Evolutionary conservation across 2,113 vertebrate genomes (phyloP).

Genomic region (Coturnix japonica): DNA sequence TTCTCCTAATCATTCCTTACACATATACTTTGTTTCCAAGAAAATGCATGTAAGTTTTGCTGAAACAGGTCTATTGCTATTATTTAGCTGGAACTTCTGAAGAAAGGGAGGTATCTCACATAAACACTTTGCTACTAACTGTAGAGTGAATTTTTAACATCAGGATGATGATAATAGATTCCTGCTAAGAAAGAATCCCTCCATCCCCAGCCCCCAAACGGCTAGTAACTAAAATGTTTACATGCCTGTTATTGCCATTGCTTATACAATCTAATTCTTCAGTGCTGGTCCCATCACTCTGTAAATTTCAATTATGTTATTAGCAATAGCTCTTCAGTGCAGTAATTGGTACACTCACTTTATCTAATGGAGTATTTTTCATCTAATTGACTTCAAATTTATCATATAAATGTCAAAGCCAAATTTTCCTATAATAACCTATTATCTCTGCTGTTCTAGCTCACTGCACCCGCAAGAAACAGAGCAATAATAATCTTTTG

Average conservation of each 20-base stretch:
- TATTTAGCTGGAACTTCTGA: neutral
- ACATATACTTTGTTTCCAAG: neutral
- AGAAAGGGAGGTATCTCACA: neutral
- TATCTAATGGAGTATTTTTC: constrained; percentile 82
- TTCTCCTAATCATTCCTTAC: neutral
- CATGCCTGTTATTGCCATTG: constrained; percentile 35
- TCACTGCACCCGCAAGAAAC: constrained; percentile 70
- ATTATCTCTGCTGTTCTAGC: constrained; percentile 80
- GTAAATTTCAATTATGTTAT: constrained; percentile 80
- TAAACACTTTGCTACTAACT: constrained; percentile 4
- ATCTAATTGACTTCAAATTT: constrained; percentile 84
- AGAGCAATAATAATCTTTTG: constrained; percentile 69
- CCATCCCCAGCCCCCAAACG: constrained; percentile 10
- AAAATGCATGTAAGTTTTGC: neutral
- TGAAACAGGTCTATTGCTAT: neutral
- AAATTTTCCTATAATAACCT: constrained; percentile 81
- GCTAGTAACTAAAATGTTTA: constrained; percentile 63
- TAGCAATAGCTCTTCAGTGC: constrained; percentile 73
- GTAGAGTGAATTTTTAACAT: constrained; percentile 1
- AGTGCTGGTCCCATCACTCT: constrained; percentile 58
- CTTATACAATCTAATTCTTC: constrained; percentile 49
- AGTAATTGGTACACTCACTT: constrained; percentile 78
- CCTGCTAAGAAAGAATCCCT: neutral
- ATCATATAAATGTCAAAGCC: constrained; percentile 81
- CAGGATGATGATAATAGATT: neutral